Percentiles rank a stretch among this genome's conserved stretches.
Conservation (phyloP, 2,888 invertebrate genomes). For the Leptinotarsa rubiginosa region DNA sequence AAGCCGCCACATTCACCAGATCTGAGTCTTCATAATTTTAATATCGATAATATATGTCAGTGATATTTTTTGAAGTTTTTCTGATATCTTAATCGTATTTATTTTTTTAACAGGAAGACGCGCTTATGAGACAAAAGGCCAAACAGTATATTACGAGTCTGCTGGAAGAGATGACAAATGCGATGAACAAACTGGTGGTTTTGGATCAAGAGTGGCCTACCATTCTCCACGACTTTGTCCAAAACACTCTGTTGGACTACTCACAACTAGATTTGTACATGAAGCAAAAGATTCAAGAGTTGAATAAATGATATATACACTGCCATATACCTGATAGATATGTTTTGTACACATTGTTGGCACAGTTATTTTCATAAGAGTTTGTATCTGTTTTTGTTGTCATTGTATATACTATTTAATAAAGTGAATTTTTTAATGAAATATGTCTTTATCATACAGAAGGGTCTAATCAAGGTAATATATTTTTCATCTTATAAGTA, state of each 20-base stretch:
- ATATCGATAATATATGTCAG: too few species aligned
- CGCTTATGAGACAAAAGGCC: conserved; percentile 80
- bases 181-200: conserved; percentile 80
- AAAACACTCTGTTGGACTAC: conserved; percentile 82
- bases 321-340: conserved; percentile 29
- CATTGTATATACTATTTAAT: conserved; percentile 28
- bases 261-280: conserved; percentile 85
- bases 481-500: too few species aligned
- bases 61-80: too few species aligned
- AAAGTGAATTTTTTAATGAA: conserved; percentile 18
- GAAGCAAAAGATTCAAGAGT: conserved; percentile 74
- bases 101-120: conserved; percentile 72
- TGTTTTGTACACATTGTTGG: conserved; percentile 27
- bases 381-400: conserved; percentile 29
- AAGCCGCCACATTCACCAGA: too few species aligned
- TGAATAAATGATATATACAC: conserved; percentile 51
- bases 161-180: conserved; percentile 80
- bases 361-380: conserved; percentile 38
- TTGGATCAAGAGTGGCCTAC: conserved; percentile 83
- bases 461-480: too few species aligned
- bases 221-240: conserved; percentile 81
- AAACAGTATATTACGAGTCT: conserved; percentile 77
- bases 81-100: too few species aligned
- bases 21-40: too few species aligned
- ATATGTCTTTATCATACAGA: not conserved